These are phyloP conservation scores for Eledone cirrhosa DNA, from an alignment of 2,888 invertebrate species.

Conservation along the genomic window DNA sequence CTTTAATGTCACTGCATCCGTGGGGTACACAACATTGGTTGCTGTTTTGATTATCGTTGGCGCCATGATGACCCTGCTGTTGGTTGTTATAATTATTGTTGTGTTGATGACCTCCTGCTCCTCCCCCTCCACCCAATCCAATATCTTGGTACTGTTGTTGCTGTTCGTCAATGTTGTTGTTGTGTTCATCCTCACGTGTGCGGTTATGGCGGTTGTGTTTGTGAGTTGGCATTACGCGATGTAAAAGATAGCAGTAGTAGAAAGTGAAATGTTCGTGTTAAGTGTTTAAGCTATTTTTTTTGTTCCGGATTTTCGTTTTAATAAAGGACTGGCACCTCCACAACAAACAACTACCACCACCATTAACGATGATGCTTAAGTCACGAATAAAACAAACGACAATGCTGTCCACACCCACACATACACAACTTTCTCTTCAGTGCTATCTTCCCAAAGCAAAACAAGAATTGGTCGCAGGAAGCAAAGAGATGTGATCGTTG, in stretches of 20 bases:
- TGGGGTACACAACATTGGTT: conserved; percentile 55
- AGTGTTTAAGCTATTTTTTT: too few species aligned
- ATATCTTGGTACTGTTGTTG: conserved; percentile 31
- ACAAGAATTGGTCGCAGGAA: too few species aligned
- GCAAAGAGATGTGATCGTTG: too few species aligned
- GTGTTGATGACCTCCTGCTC: not conserved
- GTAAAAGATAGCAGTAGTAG: not conserved
- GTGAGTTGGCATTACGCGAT: conserved; percentile 51
- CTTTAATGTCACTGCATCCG: conserved; percentile 46
- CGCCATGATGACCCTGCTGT: conserved; percentile 29
- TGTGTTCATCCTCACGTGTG: conserved; percentile 40
- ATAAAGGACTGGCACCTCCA: too few species aligned
- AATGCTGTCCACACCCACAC: too few species aligned
- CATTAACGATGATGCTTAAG: too few species aligned
- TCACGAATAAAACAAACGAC: too few species aligned
- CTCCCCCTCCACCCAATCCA: conserved; percentile 30
- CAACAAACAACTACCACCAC: too few species aligned
- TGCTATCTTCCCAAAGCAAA: too few species aligned
- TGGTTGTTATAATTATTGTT: conserved; percentile 32
- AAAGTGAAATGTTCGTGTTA: not conserved
- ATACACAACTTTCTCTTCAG: too few species aligned
- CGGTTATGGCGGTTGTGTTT: conserved; percentile 51
- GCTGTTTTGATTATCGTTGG: conserved; percentile 37
- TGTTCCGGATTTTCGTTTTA: too few species aligned
- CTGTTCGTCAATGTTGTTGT: conserved; percentile 40